These are phyloP conservation scores for Tinamus guttatus DNA, from an alignment of 2,113 vertebrate species.

Conservation along the genomic window DNA sequence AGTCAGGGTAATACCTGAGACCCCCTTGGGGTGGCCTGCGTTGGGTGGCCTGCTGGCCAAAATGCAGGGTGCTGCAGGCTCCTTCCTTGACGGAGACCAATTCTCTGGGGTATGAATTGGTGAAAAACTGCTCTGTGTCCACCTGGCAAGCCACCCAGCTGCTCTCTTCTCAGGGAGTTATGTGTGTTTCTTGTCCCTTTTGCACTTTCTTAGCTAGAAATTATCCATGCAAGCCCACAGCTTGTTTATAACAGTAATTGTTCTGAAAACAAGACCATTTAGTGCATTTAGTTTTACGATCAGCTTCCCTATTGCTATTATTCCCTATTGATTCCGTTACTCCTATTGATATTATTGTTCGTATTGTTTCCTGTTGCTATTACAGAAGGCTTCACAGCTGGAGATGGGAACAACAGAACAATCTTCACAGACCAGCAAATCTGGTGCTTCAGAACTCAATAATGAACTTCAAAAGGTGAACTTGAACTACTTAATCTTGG, in stretches of 20 bases:
- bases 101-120: background rate
- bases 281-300: background rate
- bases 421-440: slow-evolving; percentile 56
- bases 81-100: background rate
- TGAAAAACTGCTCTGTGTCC: background rate
- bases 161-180: background rate
- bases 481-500: background rate
- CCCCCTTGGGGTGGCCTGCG: fast-evolving
- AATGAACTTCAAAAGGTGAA: slow-evolving; percentile 85
- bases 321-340: too few species aligned
- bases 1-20: too few species aligned
- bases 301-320: slow-evolving; percentile 6
- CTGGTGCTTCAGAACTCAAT: slow-evolving; percentile 72
- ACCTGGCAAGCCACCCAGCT: background rate
- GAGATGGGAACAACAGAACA: slow-evolving; percentile 59
- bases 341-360: too few species aligned
- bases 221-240: too few species aligned
- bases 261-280: fast-evolving
- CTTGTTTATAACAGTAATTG: background rate
- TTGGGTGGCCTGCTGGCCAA: background rate
- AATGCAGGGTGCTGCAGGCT: fast-evolving
- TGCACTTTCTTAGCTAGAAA: background rate
- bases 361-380: background rate
- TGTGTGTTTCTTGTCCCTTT: background rate
- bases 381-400: slow-evolving; percentile 78